Base-by-base conservation (phyloP, 1,140 invertebrate genomes). In the Colletes latitarsis region DNA sequence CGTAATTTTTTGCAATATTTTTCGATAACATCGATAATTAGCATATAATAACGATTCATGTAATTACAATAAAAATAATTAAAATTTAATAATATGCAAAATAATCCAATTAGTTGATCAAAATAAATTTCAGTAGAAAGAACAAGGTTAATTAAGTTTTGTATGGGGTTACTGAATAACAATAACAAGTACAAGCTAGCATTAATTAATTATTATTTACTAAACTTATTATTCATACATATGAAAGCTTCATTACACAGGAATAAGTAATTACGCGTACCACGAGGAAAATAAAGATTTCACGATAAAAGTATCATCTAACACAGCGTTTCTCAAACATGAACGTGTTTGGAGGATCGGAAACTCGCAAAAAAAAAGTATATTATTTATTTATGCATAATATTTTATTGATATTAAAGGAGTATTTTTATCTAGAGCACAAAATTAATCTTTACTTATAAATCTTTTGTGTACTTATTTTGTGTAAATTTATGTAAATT, bases 81-180 rank as follows among this genome's bases (percentile, higher is more conserved):
- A 41, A 46, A 21, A 57, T 30, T n/a, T 46, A 10, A 49, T 46
- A 12, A 39, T 62, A 63, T 76, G 3, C 9, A 19, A n/a, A 69
- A 69, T 49, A 30, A 69, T 52, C 1, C 39, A 19, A 70, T 55
- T 66, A 21, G 43, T 41, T 58, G 15, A 30, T 6, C 30, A 10
- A 19, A 17, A 10, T 55, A 14, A 57, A 41, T 19, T 4, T 60
- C 55, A 3, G 14, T 39, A 60, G 17, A n/a, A 62, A 14, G 21
- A 76, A 55, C 19, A 49, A 78, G 76, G 76, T 78, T 78, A 78
- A 63, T 53, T 21, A 4, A 3, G 1, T 4, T 41, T 17, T 10
- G 6, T 30, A 57, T 1, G 17, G 21, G 39, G 15, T 60, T 62
- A 46, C 30, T 12, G 19, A 8, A 69, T 43, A 49, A 49, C 21